Conservation (phyloP, 1,140 invertebrate species). For the Brachionus rubens region DNA sequence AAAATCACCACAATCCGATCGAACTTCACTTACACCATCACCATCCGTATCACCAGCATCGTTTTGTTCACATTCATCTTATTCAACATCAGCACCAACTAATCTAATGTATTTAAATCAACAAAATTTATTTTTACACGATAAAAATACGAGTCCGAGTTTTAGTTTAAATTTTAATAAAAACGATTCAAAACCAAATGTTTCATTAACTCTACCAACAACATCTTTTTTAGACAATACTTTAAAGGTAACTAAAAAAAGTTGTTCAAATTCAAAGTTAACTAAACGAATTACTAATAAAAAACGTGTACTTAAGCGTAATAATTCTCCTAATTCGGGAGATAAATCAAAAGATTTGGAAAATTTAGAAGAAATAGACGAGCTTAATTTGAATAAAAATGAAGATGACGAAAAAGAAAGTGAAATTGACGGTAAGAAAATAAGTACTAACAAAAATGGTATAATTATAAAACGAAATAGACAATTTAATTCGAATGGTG, state of each 20-base stretch:
- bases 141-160: background rate
- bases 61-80: constrained; percentile 27
- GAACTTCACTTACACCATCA: background rate
- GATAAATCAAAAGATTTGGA: constrained; percentile 29
- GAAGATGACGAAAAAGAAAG: background rate
- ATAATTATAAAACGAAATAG: constrained; percentile 28
- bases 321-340: background rate
- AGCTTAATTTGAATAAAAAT: background rate
- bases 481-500: constrained; percentile 22
- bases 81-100: constrained; percentile 18
- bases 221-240: background rate
- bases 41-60: constrained; percentile 30
- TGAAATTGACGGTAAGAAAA: background rate
- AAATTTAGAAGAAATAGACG: constrained; percentile 40
- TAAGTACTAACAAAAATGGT: background rate
- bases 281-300: background rate
- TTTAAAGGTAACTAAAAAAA: background rate
- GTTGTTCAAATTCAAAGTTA: background rate
- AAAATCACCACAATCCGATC: background rate
- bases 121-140: constrained; percentile 35
- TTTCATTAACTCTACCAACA: background rate
- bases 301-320: background rate
- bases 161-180: background rate
- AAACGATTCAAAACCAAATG: background rate
- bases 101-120: constrained; percentile 13